Evolutionary conservation across 2,797 vertebrate genomes (phyloP).

Genomic region (Alosa sapidissima): DNA sequence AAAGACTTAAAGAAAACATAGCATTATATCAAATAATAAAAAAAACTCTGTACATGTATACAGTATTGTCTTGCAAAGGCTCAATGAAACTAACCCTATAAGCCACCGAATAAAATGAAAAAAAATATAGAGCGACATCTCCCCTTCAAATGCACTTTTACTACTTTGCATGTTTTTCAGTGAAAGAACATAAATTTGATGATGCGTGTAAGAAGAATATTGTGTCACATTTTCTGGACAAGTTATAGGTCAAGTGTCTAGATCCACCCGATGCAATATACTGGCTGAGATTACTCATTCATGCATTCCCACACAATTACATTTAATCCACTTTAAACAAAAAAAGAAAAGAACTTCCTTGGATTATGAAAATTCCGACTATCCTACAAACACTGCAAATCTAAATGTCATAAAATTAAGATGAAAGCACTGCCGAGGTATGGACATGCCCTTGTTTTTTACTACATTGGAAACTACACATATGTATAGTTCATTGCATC

Average conservation of each 20-base stretch:
- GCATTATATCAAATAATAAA: constrained; percentile 1
- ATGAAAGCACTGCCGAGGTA: constrained; percentile 2
- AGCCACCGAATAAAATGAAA: background rate
- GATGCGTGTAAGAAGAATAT: constrained; percentile 10
- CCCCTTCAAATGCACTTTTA: background rate
- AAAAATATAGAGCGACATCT: background rate
- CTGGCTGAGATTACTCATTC: constrained; percentile 9
- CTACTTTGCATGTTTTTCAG: background rate
- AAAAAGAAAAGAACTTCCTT: background rate
- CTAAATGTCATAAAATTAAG: background rate
- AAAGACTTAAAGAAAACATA: constrained; percentile 17
- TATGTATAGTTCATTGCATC: constrained; percentile 3
- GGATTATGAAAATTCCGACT: background rate
- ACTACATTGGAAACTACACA: constrained; percentile 9
- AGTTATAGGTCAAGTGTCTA: constrained; percentile 15
- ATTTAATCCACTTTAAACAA: background rate
- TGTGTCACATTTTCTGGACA: background rate
- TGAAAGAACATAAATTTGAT: background rate
- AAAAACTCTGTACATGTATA: constrained; percentile 45
- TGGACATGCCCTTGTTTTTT: constrained; percentile 3
- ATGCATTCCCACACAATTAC: constrained; percentile 15
- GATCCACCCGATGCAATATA: constrained; percentile 10
- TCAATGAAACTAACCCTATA: background rate
- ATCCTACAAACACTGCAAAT: constrained; percentile 12
- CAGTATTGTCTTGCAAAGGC: constrained; percentile 28